Evolutionary conservation across 2,113 vertebrate genomes (phyloP), one percentile per base, ranked within the genome.

Genomic region (Xyliphius kryptos): DNA sequence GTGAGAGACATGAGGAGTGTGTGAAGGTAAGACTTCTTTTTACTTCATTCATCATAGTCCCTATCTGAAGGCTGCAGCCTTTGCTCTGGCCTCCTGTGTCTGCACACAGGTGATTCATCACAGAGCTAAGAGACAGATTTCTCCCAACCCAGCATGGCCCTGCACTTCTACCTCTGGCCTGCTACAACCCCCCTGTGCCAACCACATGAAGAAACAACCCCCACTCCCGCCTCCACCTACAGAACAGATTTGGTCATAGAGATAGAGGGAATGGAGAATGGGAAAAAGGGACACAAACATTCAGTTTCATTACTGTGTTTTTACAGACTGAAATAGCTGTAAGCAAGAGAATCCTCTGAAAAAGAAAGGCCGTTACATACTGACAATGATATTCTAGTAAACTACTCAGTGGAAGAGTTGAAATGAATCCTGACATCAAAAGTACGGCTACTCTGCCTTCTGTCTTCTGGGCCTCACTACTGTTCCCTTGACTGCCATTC

Each of bases 71-170:
- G 48, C 54, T 50, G 54, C 37, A 66, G 14, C 63, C 54, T 57
- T 19, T 66, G 63, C 63, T 43, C 37, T 20, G 20, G 63, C 17
- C 20, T 59, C 36, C 61, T 63, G 48, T 13, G 47, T 59, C 62
- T 59, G 65, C 52, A 54, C 66, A 72, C 61, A 64, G 70, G 65
- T 67, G 56, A 63, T 72, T 72, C 62, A 64, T 72, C 70, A 72
- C 60, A 55, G 46, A n/a, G 50, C 46, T n/a, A n/a, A 66, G 57
- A 48, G 22, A 66, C 60, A 62, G 49, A 6, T 41, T 56, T 56
- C 53, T 47, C 32, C 46, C 54, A n/a, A 36, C 36, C 17, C 53
- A 40, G 43, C 43, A 48, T 47, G 17, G 17, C 17, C 19, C 54
- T n/a, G n/a, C n/a, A n/a, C n/a, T n/a, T n/a, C n/a, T n/a, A 67